Conservation (phyloP, 2,113 vertebrate genomes). For the Pangasianodon gigas region DNA sequence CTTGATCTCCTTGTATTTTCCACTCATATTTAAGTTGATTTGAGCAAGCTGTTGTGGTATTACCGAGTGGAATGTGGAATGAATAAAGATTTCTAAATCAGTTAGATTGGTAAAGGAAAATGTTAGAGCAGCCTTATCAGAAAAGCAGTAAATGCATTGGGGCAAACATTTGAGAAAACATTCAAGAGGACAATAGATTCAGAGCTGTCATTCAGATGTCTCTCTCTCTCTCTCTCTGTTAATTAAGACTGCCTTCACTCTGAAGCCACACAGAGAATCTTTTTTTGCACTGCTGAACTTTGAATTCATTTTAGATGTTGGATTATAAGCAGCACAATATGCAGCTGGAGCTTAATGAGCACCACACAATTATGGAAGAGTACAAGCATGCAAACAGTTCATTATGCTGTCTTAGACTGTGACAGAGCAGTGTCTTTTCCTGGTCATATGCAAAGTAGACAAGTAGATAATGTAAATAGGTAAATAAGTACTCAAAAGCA, state of each 20-base stretch:
- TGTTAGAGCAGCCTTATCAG: neutral
- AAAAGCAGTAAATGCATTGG: neutral
- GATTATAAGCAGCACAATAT: neutral
- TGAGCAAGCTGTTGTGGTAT: neutral
- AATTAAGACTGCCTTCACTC: conserved; percentile 14
- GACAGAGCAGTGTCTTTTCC: neutral
- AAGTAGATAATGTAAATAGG: neutral
- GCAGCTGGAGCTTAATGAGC: conserved; percentile 10
- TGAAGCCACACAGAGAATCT: neutral
- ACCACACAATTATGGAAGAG: neutral
- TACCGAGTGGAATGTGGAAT: neutral
- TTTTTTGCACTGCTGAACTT: neutral
- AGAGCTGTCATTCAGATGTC: neutral
- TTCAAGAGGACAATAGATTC: conserved; percentile 9
- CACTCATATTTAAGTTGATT: neutral
- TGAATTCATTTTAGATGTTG: conserved; percentile 6
- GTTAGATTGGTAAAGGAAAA: neutral
- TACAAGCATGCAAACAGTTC: neutral
- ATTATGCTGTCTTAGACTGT: neutral
- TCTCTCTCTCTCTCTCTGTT: neutral
- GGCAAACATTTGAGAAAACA: neutral
- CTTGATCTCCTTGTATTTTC: neutral
- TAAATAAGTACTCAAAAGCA: no score
- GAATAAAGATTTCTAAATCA: neutral
- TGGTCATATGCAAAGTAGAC: neutral